Conservation (phyloP, 2,797 vertebrate species). For the Denticeps clupeoides region DNA sequence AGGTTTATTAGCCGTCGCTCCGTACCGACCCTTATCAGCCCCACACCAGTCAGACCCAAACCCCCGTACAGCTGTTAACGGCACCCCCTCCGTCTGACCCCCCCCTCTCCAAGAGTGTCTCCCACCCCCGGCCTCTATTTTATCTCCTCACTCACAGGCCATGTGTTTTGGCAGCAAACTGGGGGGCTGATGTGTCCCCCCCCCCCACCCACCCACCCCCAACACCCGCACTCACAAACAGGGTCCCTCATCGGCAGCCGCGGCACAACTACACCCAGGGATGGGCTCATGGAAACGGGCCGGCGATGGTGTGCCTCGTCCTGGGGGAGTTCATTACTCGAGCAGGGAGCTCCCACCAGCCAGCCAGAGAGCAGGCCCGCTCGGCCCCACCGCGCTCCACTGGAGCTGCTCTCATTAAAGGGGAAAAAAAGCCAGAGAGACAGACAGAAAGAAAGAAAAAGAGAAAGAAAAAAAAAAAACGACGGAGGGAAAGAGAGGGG, state of each 20-base stretch:
- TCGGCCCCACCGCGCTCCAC: slow-evolving; percentile 47
- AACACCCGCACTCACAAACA: slow-evolving; percentile 6
- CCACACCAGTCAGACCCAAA: slow-evolving; percentile 68
- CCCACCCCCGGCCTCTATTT: slow-evolving; percentile 50
- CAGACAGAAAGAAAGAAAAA: slow-evolving; percentile 1
- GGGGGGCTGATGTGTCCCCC: slow-evolving; percentile 15
- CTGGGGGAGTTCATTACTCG: slow-evolving; percentile 71
- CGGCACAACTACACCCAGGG: slow-evolving; percentile 44
- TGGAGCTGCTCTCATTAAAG: slow-evolving; percentile 57
- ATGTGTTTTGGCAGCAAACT: slow-evolving; percentile 52
- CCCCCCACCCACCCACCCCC: neutral
- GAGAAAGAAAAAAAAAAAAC: neutral
- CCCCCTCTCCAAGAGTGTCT: slow-evolving; percentile 27
- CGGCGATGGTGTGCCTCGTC: slow-evolving; percentile 53
- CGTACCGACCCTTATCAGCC: slow-evolving; percentile 82
- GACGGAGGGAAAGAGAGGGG: slow-evolving; percentile 3
- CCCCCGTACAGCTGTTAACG: slow-evolving; percentile 73
- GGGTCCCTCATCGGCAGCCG: slow-evolving; percentile 24
- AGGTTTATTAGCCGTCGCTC: slow-evolving; percentile 67
- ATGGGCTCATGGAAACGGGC: slow-evolving; percentile 47
- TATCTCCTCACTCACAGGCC: slow-evolving; percentile 74
- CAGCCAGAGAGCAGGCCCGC: slow-evolving; percentile 51
- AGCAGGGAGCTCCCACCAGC: slow-evolving; percentile 55
- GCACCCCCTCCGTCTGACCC: slow-evolving; percentile 44
- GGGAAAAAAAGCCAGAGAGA: slow-evolving; percentile 3